Conservation (phyloP, 1,140 invertebrate genomes). For the Varroa destructor region DNA sequence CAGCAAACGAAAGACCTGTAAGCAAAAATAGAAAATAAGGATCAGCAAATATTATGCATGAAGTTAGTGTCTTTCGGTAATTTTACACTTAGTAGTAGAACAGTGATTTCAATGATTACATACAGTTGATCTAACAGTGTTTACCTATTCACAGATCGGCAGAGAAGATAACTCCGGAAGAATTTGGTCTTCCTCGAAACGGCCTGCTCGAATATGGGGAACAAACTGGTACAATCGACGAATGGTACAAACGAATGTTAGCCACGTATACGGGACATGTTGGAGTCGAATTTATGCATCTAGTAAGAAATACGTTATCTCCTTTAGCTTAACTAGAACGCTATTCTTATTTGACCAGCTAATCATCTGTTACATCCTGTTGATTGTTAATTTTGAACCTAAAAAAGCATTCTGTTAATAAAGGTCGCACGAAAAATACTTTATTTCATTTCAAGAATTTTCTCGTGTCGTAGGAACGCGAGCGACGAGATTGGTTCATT, state of each 20-base stretch:
- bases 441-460: not conserved
- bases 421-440: not conserved
- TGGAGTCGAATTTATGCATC: constrained; percentile 16
- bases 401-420: too few relatives aligned
- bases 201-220: constrained; percentile 5
- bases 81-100: not conserved
- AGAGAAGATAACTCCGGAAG: constrained; percentile 7
- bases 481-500: constrained; percentile 17
- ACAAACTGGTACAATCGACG: constrained; percentile 13
- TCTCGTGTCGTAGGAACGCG: not conserved
- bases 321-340: not conserved
- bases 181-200: not conserved
- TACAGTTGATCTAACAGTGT: not conserved
- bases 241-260: constrained; percentile 15
- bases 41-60: too few relatives aligned
- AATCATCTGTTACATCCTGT: too few relatives aligned
- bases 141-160: not conserved
- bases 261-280: constrained; percentile 1
- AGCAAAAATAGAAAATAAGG: too few relatives aligned
- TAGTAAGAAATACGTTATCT: not conserved
- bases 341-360: too few relatives aligned
- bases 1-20: too few relatives aligned
- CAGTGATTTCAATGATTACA: not conserved
- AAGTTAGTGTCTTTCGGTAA: not conserved
- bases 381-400: too few relatives aligned